These are phyloP conservation scores for Ramphastos sulfuratus DNA, from an alignment of 2,113 vertebrate genomes.

Conservation along the genomic window DNA sequence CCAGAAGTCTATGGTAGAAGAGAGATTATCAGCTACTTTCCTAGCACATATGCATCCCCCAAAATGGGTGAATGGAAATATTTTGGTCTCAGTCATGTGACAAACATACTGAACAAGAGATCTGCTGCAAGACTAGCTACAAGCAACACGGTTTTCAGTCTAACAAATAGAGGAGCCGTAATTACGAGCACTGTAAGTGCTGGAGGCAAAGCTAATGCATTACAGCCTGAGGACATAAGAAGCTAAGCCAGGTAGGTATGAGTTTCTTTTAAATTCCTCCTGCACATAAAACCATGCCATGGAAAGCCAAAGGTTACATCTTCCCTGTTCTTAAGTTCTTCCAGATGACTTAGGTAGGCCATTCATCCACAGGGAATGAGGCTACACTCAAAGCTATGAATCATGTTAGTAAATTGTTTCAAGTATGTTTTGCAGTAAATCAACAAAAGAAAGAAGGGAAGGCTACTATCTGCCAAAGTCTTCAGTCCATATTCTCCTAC, in stretches of 20 bases:
- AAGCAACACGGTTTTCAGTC: neutral
- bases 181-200: neutral
- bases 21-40: neutral
- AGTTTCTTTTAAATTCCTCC: neutral
- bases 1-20: neutral
- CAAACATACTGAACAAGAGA: neutral
- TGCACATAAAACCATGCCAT: neutral
- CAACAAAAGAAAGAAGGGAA: neutral
- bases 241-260: neutral
- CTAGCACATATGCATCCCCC: neutral
- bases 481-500: neutral
- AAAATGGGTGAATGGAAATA: neutral
- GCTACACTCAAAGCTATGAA: neutral
- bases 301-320: neutral
- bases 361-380: neutral
- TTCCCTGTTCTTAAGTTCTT: neutral
- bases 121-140: neutral
- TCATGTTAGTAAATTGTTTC: neutral
- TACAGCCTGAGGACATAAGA: neutral
- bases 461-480: neutral
- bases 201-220: neutral
- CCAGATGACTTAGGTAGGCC: neutral
- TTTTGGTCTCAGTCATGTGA: neutral
- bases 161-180: neutral
- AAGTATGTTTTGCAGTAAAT: neutral